Evolutionary conservation across 1,140 invertebrate genomes (phyloP).

Genomic region (Branchinecta lynchi): DNA sequence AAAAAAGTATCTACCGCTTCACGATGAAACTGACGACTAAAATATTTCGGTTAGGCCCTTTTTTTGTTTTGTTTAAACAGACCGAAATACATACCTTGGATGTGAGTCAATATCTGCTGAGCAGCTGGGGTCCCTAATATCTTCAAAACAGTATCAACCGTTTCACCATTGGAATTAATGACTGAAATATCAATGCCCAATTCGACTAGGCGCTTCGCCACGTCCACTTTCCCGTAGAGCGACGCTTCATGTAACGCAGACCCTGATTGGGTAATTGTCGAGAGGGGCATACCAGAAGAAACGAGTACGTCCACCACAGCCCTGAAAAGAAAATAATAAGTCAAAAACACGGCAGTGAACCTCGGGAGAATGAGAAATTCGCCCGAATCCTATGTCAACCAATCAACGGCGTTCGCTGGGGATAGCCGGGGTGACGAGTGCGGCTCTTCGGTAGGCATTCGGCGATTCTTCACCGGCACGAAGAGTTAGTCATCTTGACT

Average conservation of each 20-base stretch:
- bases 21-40: too few relatives aligned
- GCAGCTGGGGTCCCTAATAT: slow-evolving; percentile 78
- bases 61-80: too few relatives aligned
- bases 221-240: slow-evolving; percentile 78
- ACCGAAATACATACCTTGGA: slow-evolving; percentile 72
- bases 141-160: slow-evolving; percentile 68
- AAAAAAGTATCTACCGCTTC: too few relatives aligned
- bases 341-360: too few relatives aligned
- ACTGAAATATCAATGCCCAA: slow-evolving; percentile 64
- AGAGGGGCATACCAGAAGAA: slow-evolving; percentile 71
- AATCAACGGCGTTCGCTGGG: too few relatives aligned
- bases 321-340: slow-evolving; percentile 35
- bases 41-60: too few relatives aligned
- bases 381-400: too few relatives aligned
- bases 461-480: too few relatives aligned
- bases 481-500: too few relatives aligned
- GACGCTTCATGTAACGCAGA: slow-evolving; percentile 90
- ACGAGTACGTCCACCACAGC: slow-evolving; percentile 67
- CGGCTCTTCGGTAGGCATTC: too few relatives aligned
- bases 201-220: slow-evolving; percentile 64
- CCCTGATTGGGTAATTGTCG: slow-evolving; percentile 67
- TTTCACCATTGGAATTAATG: slow-evolving; percentile 57
- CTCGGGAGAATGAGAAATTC: too few relatives aligned
- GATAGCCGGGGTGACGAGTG: too few relatives aligned
- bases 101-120: slow-evolving; percentile 60